These are phyloP conservation scores for Melanocharis versteri DNA, from an alignment of 2,113 vertebrate genomes.

Conservation along the genomic window DNA sequence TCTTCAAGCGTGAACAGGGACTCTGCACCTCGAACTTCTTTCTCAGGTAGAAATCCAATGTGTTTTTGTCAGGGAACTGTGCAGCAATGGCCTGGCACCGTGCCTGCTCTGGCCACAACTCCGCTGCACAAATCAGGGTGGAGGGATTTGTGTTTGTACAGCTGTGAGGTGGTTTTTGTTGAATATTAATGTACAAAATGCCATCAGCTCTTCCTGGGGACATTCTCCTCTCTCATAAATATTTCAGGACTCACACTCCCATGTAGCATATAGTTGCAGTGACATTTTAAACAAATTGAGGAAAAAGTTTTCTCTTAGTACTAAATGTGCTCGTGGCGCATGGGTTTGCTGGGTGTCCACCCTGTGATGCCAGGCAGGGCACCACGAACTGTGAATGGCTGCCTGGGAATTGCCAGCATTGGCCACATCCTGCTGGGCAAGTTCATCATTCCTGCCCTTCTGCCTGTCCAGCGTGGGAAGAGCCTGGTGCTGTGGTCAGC, in stretches of 20 bases:
- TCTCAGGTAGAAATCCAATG: background rate
- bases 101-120: background rate
- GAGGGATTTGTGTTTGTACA: background rate
- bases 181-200: constrained; percentile 5
- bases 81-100: fast-evolving
- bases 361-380: background rate
- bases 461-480: constrained; percentile 78
- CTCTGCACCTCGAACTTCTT: background rate
- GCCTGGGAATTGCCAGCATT: fast-evolving
- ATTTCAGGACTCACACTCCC: background rate
- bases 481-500: constrained; percentile 91
- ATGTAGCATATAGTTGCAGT: background rate
- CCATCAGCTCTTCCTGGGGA: constrained; percentile 26
- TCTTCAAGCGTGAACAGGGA: background rate
- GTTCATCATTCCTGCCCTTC: background rate
- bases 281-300: background rate
- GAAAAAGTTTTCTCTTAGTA: background rate
- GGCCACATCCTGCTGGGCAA: fast-evolving
- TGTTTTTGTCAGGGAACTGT: background rate
- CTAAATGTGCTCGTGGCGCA: fast-evolving
- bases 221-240: background rate
- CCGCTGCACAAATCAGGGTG: background rate
- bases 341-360: fast-evolving
- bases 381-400: fast-evolving
- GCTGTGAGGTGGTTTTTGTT: background rate